phyloP scores from a whole-genome alignment of 2,888 invertebrate species.

The Boloria euphrosyne region DNA sequence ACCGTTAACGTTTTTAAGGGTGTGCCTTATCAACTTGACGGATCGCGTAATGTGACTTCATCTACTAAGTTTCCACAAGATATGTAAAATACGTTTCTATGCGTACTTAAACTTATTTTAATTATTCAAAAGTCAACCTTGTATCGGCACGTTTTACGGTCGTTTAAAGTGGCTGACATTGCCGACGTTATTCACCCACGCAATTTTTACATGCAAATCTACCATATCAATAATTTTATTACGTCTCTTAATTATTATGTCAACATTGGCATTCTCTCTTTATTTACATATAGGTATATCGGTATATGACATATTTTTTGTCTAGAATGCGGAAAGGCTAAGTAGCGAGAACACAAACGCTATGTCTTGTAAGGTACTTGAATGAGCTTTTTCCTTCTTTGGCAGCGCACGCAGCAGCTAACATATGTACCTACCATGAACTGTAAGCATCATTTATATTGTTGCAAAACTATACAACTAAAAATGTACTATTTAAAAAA shows the following conservation, averaged over 20 bases:
- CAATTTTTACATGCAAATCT: constrained; percentile 36
- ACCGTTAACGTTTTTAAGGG: constrained; percentile 76
- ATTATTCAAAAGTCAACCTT: constrained; percentile 1
- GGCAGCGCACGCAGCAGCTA: too few relatives aligned
- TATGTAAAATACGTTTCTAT: neutral
- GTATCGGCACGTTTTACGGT: constrained; percentile 54
- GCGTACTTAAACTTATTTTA: neutral
- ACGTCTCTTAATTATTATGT: neutral
- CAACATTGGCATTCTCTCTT: neutral
- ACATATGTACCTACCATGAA: too few relatives aligned
- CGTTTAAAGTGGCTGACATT: constrained; percentile 60
- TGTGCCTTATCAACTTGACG: constrained; percentile 64
- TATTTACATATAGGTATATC: too few relatives aligned
- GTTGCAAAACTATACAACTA: too few relatives aligned
- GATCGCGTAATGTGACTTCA: constrained; percentile 60
- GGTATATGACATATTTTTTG: neutral
- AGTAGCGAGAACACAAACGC: neutral
- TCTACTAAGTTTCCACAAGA: constrained; percentile 41
- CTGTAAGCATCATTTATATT: too few relatives aligned
- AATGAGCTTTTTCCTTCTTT: constrained; percentile 7
- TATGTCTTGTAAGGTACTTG: neutral
- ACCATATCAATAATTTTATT: constrained; percentile 4
- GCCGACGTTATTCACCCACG: constrained; percentile 56
- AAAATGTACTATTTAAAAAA: too few relatives aligned
- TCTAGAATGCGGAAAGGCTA: constrained; percentile 6